These are phyloP conservation scores for Pelochelys cantorii DNA, from an alignment of 2,797 vertebrate genomes.

Conservation along the genomic window DNA sequence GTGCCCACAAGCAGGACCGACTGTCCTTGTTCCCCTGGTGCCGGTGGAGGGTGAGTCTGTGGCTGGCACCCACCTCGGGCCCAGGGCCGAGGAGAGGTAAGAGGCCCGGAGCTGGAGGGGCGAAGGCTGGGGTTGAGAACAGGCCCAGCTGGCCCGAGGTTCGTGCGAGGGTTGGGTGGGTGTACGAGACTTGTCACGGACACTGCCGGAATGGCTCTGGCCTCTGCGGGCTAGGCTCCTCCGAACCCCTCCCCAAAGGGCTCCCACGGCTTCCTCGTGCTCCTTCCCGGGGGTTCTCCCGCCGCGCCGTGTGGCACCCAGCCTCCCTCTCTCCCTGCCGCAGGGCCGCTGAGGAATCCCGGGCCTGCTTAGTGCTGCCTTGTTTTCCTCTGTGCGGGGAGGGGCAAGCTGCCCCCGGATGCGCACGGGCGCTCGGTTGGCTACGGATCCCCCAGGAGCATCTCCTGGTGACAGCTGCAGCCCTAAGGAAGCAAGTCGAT, in stretches of 20 bases:
- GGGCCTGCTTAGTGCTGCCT: not conserved
- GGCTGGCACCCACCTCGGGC: not conserved
- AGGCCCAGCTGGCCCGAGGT: slow-evolving; percentile 28
- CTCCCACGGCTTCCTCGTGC: not conserved
- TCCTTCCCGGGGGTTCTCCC: not conserved
- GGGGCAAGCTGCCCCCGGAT: too few relatives aligned
- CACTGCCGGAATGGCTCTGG: slow-evolving; percentile 1
- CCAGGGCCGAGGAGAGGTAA: not conserved
- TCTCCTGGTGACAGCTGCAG: not conserved
- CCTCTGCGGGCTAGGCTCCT: not conserved
- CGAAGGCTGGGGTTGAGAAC: slow-evolving; percentile 44
- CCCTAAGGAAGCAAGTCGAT: not conserved
- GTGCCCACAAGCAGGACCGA: not conserved
- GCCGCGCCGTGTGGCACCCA: not conserved
- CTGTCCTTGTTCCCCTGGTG: not conserved
- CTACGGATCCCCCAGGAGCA: not conserved
- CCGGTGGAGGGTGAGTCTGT: not conserved
- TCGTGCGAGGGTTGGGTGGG: slow-evolving; percentile 44
- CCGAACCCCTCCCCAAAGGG: not conserved
- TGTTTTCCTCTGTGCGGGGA: not conserved
- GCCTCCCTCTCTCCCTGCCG: not conserved
- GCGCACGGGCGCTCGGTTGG: not conserved
- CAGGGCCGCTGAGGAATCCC: not conserved
- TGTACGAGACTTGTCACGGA: not conserved
- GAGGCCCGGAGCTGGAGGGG: slow-evolving; percentile 63